A percentile compares a stretch with the other conserved stretches of the same genome.
These are phyloP conservation scores for Pantelozetes paolii DNA, from an alignment of 2,888 invertebrate species.

Conservation along the genomic window DNA sequence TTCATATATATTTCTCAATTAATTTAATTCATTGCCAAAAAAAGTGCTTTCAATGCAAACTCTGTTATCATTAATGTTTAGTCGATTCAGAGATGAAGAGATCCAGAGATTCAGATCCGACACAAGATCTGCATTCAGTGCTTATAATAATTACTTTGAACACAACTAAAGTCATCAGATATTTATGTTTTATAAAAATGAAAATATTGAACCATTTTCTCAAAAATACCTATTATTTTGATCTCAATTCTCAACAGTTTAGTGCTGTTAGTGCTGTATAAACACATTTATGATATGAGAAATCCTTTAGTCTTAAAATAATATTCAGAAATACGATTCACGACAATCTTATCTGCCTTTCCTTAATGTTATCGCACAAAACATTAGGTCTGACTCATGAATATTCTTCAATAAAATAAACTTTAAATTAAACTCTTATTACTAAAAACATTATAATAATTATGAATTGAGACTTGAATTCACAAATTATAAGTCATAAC, in stretches of 20 bases:
- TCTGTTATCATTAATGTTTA: conserved; percentile 2
- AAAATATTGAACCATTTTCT: background rate
- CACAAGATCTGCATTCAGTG: background rate
- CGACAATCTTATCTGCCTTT: background rate
- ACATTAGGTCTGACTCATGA: conserved; percentile 8
- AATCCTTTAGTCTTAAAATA: background rate
- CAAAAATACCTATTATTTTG: background rate
- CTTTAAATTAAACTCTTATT: background rate
- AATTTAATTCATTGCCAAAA: background rate
- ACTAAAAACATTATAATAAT: no score
- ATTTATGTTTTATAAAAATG: conserved; percentile 1
- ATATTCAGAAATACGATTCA: background rate
- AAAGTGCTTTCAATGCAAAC: conserved; percentile 4
- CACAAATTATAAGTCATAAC: no score
- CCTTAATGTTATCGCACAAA: background rate
- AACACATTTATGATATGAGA: conserved; percentile 17
- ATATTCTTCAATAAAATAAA: background rate
- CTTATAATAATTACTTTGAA: background rate
- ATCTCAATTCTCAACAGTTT: background rate
- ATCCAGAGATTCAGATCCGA: no score
- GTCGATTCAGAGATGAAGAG: background rate
- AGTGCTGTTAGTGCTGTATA: conserved; percentile 1
- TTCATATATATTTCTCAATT: background rate
- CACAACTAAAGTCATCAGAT: background rate
- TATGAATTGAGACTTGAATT: background rate